These are phyloP conservation scores for Grapholita molesta DNA, from an alignment of 1,140 invertebrate species.

Conservation along the genomic window DNA sequence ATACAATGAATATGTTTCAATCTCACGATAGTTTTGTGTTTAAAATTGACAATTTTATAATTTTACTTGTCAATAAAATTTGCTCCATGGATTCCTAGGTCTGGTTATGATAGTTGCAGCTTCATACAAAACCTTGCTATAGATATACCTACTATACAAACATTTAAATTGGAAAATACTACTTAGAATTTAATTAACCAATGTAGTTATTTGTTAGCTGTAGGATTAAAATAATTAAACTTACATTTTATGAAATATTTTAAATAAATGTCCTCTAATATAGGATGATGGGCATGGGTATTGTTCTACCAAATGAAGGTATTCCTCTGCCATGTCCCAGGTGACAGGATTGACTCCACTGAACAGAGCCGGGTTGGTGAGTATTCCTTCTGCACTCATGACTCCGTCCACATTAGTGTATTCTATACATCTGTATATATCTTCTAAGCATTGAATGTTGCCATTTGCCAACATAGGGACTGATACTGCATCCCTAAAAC, in stretches of 20 bases:
- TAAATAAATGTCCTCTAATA: slow-evolving; percentile 97
- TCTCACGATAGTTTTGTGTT: too few species aligned
- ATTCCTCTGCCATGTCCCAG: slow-evolving; percentile 95
- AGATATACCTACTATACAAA: too few species aligned
- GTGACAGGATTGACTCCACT: slow-evolving; percentile 84
- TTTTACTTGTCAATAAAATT: too few species aligned
- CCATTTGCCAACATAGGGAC: slow-evolving; percentile 99
- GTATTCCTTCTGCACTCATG: slow-evolving; percentile 95
- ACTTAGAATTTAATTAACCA: neutral
- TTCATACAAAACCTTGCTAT: too few species aligned
- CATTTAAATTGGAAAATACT: too few species aligned
- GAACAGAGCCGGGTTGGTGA: slow-evolving; percentile 97
- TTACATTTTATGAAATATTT: slow-evolving; percentile 97
- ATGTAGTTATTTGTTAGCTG: neutral
- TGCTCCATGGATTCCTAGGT: too few species aligned
- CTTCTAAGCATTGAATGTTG: slow-evolving; percentile 95
- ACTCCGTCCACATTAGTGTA: slow-evolving; percentile 93
- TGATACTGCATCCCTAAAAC: slow-evolving; percentile 86
- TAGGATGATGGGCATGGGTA: slow-evolving; percentile 95
- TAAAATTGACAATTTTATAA: too few species aligned
- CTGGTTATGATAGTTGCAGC: too few species aligned
- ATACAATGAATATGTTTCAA: too few species aligned
- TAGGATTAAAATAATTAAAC: slow-evolving; percentile 48
- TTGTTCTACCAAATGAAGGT: slow-evolving; percentile 89
- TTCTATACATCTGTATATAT: slow-evolving; percentile 91